phyloP scores from a whole-genome alignment of 2,888 invertebrate species.

The Hemicrepidius hirtus region DNA sequence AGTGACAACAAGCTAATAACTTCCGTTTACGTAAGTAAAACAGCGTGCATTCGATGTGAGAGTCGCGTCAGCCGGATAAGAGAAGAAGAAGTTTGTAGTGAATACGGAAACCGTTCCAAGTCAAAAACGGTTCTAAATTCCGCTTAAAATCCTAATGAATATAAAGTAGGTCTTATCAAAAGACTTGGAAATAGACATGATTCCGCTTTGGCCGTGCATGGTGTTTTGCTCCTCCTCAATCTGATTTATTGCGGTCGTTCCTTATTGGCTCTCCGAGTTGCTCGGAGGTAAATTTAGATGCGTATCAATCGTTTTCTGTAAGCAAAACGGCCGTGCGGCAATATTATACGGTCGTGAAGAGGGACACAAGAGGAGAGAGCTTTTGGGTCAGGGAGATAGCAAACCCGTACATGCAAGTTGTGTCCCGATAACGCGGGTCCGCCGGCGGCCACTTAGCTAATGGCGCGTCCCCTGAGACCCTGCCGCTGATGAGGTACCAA shows the following conservation, averaged over 20 bases:
- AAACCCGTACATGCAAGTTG: constrained; percentile 50
- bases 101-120: constrained; percentile 11
- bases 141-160: constrained; percentile 46
- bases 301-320: constrained; percentile 51
- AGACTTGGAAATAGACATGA: constrained; percentile 46
- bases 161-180: constrained; percentile 48
- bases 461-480: constrained; percentile 59
- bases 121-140: constrained; percentile 39
- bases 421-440: constrained; percentile 50
- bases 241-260: constrained; percentile 56
- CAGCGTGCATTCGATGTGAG: not conserved
- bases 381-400: constrained; percentile 54
- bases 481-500: constrained; percentile 60
- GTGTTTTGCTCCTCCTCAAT: constrained; percentile 50
- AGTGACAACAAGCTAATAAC: not conserved
- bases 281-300: constrained; percentile 53
- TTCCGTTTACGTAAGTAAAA: constrained; percentile 4
- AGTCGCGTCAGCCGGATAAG: not conserved
- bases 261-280: constrained; percentile 48
- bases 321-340: constrained; percentile 46
- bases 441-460: constrained; percentile 62
- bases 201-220: constrained; percentile 38
- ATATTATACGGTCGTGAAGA: constrained; percentile 41
- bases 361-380: constrained; percentile 39
- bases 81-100: constrained; percentile 2